These are phyloP conservation scores for Brachymystax lenok DNA, from an alignment of 2,797 vertebrate genomes.

Conservation along the genomic window DNA sequence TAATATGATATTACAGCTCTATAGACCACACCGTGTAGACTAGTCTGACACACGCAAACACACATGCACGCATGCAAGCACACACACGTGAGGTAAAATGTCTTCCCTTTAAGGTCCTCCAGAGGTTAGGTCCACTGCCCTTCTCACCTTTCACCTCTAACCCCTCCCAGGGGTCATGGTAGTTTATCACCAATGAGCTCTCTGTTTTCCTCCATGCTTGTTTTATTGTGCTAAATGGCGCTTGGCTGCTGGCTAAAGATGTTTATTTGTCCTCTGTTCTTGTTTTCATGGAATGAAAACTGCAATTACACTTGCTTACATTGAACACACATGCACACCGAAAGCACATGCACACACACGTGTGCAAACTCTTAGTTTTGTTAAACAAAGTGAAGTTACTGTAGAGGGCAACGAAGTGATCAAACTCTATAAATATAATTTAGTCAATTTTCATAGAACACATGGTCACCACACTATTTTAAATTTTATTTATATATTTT, in stretches of 20 bases:
- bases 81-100: background rate
- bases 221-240: background rate
- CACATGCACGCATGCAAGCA: background rate
- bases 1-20: background rate
- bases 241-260: background rate
- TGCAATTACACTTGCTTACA: background rate
- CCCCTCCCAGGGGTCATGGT: background rate
- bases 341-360: background rate
- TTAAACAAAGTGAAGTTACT: background rate
- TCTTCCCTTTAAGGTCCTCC: background rate
- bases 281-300: background rate
- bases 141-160: slow-evolving; percentile 1
- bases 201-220: background rate
- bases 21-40: background rate
- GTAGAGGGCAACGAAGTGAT: background rate
- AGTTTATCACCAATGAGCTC: background rate
- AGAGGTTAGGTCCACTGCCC: background rate
- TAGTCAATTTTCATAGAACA: background rate
- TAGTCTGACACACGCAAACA: background rate
- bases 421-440: background rate
- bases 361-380: background rate
- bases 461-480: background rate
- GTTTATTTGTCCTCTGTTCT: background rate
- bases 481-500: no score
- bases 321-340: background rate